Conservation (phyloP, 2,797 vertebrate species). For the Gobio occitaniae region DNA sequence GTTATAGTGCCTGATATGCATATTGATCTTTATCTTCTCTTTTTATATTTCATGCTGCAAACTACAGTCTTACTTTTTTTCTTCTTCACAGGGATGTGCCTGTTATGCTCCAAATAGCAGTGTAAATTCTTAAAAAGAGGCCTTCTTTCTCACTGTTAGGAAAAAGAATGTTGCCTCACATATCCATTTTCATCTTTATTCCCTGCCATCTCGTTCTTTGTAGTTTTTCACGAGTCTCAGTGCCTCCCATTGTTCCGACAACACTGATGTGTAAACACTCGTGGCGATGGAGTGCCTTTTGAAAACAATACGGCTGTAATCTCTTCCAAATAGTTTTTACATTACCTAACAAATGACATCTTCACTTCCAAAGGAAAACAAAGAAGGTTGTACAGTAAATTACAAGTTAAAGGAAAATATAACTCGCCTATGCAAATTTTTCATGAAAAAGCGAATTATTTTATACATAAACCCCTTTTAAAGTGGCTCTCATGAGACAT, state of each 20-base stretch:
- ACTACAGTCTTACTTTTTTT: neutral
- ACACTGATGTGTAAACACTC: slow-evolving; percentile 67
- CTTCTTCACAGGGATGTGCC: slow-evolving; percentile 6
- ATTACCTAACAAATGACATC: slow-evolving; percentile 61
- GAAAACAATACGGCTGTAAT: slow-evolving; percentile 64
- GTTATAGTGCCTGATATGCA: neutral
- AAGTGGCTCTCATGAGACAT: slow-evolving; percentile 26
- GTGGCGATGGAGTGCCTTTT: slow-evolving; percentile 63
- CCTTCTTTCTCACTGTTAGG: slow-evolving; percentile 8
- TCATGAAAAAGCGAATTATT: slow-evolving; percentile 3
- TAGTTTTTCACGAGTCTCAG: slow-evolving; percentile 32
- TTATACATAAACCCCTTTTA: slow-evolving; percentile 25
- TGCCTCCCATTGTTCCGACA: slow-evolving; percentile 57
- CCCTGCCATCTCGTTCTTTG: slow-evolving; percentile 29
- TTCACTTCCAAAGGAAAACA: slow-evolving; percentile 43
- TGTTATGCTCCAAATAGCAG: slow-evolving; percentile 27
- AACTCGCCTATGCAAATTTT: neutral
- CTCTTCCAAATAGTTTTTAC: slow-evolving; percentile 65
- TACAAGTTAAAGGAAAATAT: neutral
- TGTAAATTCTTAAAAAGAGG: slow-evolving; percentile 23
- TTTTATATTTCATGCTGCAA: neutral
- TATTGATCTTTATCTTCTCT: neutral
- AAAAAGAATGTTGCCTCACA: slow-evolving; percentile 19
- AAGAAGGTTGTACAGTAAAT: slow-evolving; percentile 15
- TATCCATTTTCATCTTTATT: slow-evolving; percentile 35